Conservation (phyloP, 2,113 vertebrate species). For the Crotalus helleri region DNA sequence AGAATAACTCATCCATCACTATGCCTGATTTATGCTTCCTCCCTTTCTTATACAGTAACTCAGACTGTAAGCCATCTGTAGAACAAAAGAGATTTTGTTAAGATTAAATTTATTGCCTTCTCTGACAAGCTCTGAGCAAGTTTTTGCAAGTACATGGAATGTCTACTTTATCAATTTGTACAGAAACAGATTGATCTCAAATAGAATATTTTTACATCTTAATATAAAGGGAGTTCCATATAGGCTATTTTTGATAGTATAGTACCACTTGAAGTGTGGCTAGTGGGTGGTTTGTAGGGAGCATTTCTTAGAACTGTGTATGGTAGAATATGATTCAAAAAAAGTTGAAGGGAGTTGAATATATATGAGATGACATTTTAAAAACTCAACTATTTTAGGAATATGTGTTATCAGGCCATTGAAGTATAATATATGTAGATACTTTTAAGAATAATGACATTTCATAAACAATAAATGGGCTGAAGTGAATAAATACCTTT, state of each 20-base stretch:
- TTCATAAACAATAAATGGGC: not conserved
- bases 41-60: constrained; percentile 29
- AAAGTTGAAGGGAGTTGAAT: not conserved
- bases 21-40: constrained; percentile 33
- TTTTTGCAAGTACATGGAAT: constrained; percentile 33
- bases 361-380: not conserved
- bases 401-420: not conserved
- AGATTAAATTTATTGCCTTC: constrained; percentile 39
- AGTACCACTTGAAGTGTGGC: not conserved
- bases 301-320: not conserved
- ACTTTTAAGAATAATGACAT: not conserved
- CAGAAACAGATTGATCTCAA: constrained; percentile 17
- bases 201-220: not conserved
- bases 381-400: not conserved
- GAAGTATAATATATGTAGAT: not conserved
- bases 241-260: not conserved
- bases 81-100: constrained; percentile 46
- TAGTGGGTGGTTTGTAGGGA: not conserved
- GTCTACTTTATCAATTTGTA: constrained; percentile 28
- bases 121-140: constrained; percentile 41
- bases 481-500: not conserved
- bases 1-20: constrained; percentile 36
- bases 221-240: not conserved
- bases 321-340: not conserved
- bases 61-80: constrained; percentile 36